Conservation (phyloP, 2,888 invertebrate genomes). For the Apomyelois bistriatella region DNA sequence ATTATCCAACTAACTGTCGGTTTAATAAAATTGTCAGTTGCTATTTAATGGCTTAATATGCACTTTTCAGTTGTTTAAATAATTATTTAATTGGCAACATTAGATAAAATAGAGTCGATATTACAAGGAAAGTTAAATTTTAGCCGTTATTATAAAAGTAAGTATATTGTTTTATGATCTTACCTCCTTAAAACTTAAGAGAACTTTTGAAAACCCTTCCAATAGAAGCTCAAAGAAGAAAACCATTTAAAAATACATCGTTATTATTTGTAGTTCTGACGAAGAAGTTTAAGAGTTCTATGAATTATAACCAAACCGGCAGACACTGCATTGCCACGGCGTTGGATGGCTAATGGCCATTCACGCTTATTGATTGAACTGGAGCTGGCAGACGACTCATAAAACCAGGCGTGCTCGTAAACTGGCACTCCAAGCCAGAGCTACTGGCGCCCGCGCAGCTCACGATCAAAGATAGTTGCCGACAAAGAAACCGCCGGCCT, state of each 20-base stretch:
- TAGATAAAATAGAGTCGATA: no score
- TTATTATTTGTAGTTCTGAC: conserved; percentile 11
- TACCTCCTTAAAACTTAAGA: no score
- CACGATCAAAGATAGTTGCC: conserved; percentile 58
- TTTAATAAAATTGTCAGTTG: no score
- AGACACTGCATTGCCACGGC: conserved; percentile 33
- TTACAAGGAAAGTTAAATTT: no score
- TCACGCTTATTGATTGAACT: conserved; percentile 61
- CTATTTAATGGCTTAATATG: no score
- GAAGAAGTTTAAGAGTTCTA: conserved; percentile 5
- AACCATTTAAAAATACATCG: neutral
- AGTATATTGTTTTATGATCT: no score
- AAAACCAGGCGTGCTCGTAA: conserved; percentile 70
- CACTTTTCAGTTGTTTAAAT: no score
- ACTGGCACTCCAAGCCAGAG: conserved; percentile 64
- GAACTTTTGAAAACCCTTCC: no score
- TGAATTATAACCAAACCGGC: conserved; percentile 30
- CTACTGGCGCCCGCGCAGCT: conserved; percentile 67
- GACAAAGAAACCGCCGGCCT: conserved; percentile 60
- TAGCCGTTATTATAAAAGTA: no score
- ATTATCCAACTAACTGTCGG: no score
- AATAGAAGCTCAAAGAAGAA: no score
- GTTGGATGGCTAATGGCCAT: conserved; percentile 47
- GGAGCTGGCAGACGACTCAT: conserved; percentile 60
- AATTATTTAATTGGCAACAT: no score